These are phyloP conservation scores for Phoxinus phoxinus DNA, from an alignment of 2,113 vertebrate species.

Conservation along the genomic window DNA sequence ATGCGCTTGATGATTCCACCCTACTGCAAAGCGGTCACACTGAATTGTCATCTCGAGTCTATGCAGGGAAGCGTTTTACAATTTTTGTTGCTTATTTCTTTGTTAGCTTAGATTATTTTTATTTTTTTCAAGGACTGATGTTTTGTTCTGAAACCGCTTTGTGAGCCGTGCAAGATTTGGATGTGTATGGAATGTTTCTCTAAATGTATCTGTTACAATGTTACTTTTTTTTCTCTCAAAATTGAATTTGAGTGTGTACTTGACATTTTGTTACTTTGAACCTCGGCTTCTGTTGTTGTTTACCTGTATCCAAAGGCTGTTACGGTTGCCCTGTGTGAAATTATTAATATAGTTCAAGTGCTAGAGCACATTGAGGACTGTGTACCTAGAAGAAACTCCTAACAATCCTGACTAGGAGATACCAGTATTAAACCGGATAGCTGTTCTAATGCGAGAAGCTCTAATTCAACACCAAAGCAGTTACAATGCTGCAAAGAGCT, in stretches of 20 bases:
- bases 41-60: slow-evolving; percentile 22
- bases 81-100: slow-evolving; percentile 10
- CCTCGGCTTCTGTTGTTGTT: background rate
- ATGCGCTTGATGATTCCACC: slow-evolving; percentile 29
- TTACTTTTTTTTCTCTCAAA: background rate
- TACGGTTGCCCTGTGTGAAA: background rate
- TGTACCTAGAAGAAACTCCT: background rate
- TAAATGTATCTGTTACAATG: slow-evolving; percentile 6
- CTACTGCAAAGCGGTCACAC: slow-evolving; percentile 8
- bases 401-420: background rate
- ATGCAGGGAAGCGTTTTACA: slow-evolving; percentile 47
- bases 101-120: background rate
- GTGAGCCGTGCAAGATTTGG: slow-evolving; percentile 30
- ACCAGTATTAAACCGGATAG: background rate
- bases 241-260: slow-evolving; percentile 1
- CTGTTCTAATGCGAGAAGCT: background rate
- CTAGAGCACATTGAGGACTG: slow-evolving; percentile 10
- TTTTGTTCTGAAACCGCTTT: background rate
- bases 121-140: background rate
- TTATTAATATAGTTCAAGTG: background rate
- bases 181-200: slow-evolving; percentile 33
- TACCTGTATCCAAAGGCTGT: slow-evolving; percentile 11
- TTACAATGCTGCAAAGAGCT: background rate
- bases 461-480: background rate
- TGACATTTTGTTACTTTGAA: slow-evolving; percentile 8